Evolutionary conservation across 2,888 invertebrate genomes (phyloP).

Genomic region (Plebejus anna): DNA sequence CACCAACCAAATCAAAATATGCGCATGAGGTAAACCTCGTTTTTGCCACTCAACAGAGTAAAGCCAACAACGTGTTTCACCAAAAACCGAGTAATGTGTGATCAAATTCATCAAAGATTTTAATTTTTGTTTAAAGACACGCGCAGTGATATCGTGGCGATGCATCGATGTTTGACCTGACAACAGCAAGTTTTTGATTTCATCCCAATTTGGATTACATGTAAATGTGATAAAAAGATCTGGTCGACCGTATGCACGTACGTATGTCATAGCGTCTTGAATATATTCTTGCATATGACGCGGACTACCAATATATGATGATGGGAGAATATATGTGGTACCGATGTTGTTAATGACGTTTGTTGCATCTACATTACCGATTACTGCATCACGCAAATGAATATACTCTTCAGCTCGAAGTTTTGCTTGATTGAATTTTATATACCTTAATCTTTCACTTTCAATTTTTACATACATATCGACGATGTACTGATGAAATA

Average conservation of each 20-base stretch:
- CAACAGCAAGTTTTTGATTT: constrained; percentile 39
- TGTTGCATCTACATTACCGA: constrained; percentile 35
- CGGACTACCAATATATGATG: constrained; percentile 36
- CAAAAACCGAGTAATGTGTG: constrained; percentile 37
- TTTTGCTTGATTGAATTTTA: constrained; percentile 24
- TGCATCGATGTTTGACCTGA: constrained; percentile 38
- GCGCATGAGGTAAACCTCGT: too few relatives aligned
- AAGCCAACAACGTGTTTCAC: too few relatives aligned
- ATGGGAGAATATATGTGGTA: constrained; percentile 40
- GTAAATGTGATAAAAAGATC: constrained; percentile 40
- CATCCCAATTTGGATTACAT: constrained; percentile 43
- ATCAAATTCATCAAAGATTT: constrained; percentile 38
- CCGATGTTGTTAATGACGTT: constrained; percentile 37
- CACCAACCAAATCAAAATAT: too few relatives aligned
- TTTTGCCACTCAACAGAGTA: too few relatives aligned
- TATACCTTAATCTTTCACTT: constrained; percentile 21
- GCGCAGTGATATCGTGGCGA: constrained; percentile 44
- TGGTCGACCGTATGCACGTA: constrained; percentile 40
- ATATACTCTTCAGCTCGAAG: constrained; percentile 39
- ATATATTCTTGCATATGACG: constrained; percentile 38
- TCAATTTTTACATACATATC: constrained; percentile 13
- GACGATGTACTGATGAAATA: constrained; percentile 20
- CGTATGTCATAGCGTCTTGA: constrained; percentile 43
- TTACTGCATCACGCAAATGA: constrained; percentile 40
- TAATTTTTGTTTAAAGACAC: constrained; percentile 38